phyloP scores from a whole-genome alignment of 2,797 vertebrate species.

The Phoebastria nigripes region DNA sequence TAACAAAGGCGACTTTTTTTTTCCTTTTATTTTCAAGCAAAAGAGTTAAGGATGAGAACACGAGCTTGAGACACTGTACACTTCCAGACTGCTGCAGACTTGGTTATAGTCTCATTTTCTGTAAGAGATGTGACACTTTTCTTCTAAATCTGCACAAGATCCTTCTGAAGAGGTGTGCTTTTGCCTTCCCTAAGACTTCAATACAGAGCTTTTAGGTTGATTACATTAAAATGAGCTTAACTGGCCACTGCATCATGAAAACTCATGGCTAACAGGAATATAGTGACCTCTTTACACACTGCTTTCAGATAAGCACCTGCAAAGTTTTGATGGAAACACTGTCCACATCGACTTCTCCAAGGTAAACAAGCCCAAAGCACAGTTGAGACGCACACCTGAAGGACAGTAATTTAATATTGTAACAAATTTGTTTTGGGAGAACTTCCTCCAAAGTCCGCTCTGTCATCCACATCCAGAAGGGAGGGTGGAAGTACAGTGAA shows the following conservation, averaged over 20 bases:
- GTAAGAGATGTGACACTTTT: not conserved
- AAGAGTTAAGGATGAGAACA: not conserved
- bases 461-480: not conserved
- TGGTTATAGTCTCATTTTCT: not conserved
- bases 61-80: not conserved
- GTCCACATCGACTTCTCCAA: not conserved
- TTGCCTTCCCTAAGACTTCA: not conserved
- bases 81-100: not conserved
- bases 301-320: not conserved
- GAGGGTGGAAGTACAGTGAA: not conserved
- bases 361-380: not conserved
- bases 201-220: not conserved
- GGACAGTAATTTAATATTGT: not conserved
- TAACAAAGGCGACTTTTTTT: not conserved
- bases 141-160: not conserved
- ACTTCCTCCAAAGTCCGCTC: not conserved
- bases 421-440: not conserved
- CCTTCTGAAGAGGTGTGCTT: not conserved
- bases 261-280: not conserved
- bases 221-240: not conserved
- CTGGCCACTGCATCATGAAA: not conserved
- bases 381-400: accelerated
- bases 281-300: not conserved
- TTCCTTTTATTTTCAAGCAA: not conserved
- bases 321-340: not conserved